A percentile compares a stretch with the other conserved stretches of the same genome.
Evolutionary conservation across 2,113 vertebrate species (phyloP).

Genomic region (Lipotes vexillifer): DNA sequence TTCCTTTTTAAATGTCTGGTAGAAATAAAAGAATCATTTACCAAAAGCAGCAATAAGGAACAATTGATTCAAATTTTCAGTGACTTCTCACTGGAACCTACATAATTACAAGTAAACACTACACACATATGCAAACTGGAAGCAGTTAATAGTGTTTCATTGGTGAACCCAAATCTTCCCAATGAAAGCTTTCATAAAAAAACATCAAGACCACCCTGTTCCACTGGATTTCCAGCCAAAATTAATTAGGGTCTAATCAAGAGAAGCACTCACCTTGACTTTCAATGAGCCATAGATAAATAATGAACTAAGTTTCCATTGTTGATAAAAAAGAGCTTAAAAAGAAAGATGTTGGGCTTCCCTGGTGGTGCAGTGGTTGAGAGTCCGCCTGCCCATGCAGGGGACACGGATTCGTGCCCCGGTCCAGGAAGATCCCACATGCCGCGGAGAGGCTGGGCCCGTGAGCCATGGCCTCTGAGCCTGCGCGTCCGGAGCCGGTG

Average conservation of each 20-base stretch:
- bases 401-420: too few relatives aligned
- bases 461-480: too few relatives aligned
- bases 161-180: neutral
- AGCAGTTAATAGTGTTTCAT: neutral
- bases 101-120: neutral
- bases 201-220: neutral
- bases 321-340: neutral
- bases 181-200: neutral
- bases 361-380: too few relatives aligned
- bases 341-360: neutral
- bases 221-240: constrained; percentile 24
- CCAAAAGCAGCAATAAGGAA: neutral
- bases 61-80: neutral
- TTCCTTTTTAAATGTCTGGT: neutral
- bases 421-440: too few relatives aligned
- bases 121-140: neutral
- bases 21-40: neutral
- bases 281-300: constrained; percentile 55
- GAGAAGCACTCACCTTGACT: constrained; percentile 50
- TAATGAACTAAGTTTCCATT: constrained; percentile 37
- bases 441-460: too few relatives aligned
- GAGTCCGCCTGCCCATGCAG: too few relatives aligned
- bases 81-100: neutral
- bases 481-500: too few relatives aligned
- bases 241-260: constrained; percentile 53